Evolutionary conservation across 1,140 invertebrate genomes (phyloP).

Genomic region (Uloborus diversus): DNA sequence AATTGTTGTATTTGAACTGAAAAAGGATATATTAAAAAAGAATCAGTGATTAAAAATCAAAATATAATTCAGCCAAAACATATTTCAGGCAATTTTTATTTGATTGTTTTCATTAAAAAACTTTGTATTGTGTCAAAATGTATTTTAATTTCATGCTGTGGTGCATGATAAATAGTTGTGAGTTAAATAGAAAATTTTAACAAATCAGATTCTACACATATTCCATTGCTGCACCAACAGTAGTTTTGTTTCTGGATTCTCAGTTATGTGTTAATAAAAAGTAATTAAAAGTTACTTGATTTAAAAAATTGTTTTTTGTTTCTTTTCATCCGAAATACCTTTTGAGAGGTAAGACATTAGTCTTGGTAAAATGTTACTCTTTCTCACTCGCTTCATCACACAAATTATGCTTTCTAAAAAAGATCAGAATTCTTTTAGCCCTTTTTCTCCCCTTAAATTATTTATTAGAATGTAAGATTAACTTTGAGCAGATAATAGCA

Average conservation of each 20-base stretch:
- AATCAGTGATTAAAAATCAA: not conserved
- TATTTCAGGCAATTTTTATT: not conserved
- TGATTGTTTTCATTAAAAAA: too few relatives aligned
- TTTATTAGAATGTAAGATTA: too few relatives aligned
- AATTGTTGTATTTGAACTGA: not conserved
- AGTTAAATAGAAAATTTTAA: slow-evolving; percentile 28
- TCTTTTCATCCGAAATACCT: too few relatives aligned
- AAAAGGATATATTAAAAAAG: not conserved
- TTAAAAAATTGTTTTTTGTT: too few relatives aligned
- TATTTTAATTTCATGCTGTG: slow-evolving; percentile 9
- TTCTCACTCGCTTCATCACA: too few relatives aligned
- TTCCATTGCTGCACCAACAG: slow-evolving; percentile 40
- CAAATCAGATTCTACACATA: slow-evolving; percentile 32
- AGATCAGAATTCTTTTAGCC: too few relatives aligned
- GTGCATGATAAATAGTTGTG: slow-evolving; percentile 51
- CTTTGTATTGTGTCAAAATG: too few relatives aligned
- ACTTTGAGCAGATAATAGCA: too few relatives aligned
- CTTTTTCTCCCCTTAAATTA: too few relatives aligned
- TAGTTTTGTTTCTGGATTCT: slow-evolving; percentile 53
- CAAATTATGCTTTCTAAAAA: too few relatives aligned
- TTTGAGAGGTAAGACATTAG: too few relatives aligned
- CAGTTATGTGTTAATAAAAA: slow-evolving; percentile 32
- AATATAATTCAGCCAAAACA: not conserved
- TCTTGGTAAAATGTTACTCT: too few relatives aligned
- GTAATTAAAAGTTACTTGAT: not conserved